phyloP scores from a whole-genome alignment of 2,888 invertebrate genomes.

The Autographa pulchrina region DNA sequence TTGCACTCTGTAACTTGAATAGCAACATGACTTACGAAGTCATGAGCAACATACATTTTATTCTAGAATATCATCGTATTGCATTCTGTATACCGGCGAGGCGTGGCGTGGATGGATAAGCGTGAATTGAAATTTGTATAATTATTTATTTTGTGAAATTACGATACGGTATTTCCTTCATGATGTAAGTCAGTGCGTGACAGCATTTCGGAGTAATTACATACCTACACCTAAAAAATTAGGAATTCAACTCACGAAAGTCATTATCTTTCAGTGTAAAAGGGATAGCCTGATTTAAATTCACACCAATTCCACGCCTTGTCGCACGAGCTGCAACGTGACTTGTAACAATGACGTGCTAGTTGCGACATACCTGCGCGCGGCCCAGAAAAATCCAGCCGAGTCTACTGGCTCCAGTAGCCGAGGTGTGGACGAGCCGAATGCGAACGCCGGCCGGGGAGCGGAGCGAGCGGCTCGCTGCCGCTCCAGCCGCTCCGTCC shows the following conservation, averaged over 20 bases:
- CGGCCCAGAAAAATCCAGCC: constrained; percentile 95
- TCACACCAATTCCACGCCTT: too few relatives aligned
- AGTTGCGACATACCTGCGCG: constrained; percentile 90
- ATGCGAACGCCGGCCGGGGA: constrained; percentile 93
- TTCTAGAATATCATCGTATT: neutral
- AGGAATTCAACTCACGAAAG: too few relatives aligned
- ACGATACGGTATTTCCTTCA: too few relatives aligned
- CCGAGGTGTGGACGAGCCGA: constrained; percentile 97
- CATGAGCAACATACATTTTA: neutral
- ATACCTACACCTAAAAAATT: too few relatives aligned
- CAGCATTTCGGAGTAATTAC: too few relatives aligned
- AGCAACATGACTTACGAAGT: neutral
- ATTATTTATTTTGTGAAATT: too few relatives aligned
- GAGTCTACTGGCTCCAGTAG: constrained; percentile 95
- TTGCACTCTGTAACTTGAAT: neutral
- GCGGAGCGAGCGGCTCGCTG: constrained; percentile 93
- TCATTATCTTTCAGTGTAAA: too few relatives aligned
- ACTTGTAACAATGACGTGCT: neutral
- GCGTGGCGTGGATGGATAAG: neutral
- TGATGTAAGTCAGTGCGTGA: too few relatives aligned
- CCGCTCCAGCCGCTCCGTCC: constrained; percentile 94
- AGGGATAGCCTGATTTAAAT: too few relatives aligned
- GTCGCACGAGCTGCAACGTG: neutral
- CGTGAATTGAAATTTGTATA: too few relatives aligned
- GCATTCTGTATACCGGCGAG: neutral